phyloP scores from a whole-genome alignment of 2,888 invertebrate genomes.

The Fragum fragum region DNA sequence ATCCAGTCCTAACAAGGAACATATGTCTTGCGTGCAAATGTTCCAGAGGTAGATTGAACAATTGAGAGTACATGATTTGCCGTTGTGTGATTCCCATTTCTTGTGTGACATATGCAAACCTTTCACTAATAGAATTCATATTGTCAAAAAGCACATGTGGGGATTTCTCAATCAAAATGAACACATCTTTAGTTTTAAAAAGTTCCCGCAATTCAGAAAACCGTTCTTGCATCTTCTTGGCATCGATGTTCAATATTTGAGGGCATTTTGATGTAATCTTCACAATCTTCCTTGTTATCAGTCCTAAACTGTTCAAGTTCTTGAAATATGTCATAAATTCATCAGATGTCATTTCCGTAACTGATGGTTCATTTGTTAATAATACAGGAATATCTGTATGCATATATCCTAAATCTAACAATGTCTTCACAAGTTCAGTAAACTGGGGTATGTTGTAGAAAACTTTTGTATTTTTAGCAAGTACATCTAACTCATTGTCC shows the following conservation, averaged over 20 bases:
- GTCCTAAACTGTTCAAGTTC: constrained; percentile 41
- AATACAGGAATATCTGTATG: constrained; percentile 10
- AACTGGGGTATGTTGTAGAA: constrained; percentile 7
- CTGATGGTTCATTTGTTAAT: constrained; percentile 6
- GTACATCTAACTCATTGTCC: not conserved
- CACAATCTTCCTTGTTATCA: constrained; percentile 30
- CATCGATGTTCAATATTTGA: constrained; percentile 30
- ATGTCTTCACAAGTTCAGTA: not conserved
- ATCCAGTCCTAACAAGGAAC: constrained; percentile 71
- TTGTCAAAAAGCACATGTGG: constrained; percentile 67
- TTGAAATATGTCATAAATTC: constrained; percentile 18
- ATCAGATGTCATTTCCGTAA: not conserved
- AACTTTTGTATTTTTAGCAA: not conserved
- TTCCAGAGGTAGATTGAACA: constrained; percentile 67
- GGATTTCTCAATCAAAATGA: constrained; percentile 52
- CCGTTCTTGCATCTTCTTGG: constrained; percentile 11
- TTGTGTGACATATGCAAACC: constrained; percentile 71
- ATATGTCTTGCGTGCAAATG: constrained; percentile 73
- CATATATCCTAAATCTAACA: not conserved
- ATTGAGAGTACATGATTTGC: constrained; percentile 69
- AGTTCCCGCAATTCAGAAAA: constrained; percentile 56
- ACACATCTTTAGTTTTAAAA: constrained; percentile 68
- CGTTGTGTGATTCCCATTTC: constrained; percentile 73
- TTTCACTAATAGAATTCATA: constrained; percentile 59
- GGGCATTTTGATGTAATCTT: constrained; percentile 39